phyloP scores from a whole-genome alignment of 2,797 vertebrate species.

The Gymnoscopelus braueri region DNA sequence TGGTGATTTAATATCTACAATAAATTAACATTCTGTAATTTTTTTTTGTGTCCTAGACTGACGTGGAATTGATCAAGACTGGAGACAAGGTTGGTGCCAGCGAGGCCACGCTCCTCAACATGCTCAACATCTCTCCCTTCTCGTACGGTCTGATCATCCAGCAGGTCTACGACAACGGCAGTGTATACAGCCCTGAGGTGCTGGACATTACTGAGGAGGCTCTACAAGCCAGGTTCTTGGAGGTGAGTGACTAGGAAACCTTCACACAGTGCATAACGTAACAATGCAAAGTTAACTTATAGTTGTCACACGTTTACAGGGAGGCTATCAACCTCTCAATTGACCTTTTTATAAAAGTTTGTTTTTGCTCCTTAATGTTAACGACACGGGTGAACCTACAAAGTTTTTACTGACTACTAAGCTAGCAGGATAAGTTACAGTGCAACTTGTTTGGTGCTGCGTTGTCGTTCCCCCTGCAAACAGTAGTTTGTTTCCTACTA shows the following conservation, averaged over 20 bases:
- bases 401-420: not conserved
- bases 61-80: constrained; percentile 92
- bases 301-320: no score
- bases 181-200: constrained; percentile 97
- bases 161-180: constrained; percentile 98
- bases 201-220: constrained; percentile 97
- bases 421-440: constrained; percentile 85
- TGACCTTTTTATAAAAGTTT: not conserved
- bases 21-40: rapidly evolving
- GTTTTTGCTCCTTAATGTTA: not conserved
- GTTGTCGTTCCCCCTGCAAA: constrained; percentile 96
- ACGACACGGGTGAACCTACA: not conserved
- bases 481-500: constrained; percentile 88
- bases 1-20: no score
- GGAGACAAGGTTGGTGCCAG: constrained; percentile 99
- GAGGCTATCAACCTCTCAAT: no score
- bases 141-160: constrained; percentile 95
- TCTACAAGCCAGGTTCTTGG: constrained; percentile 91
- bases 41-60: constrained; percentile 80
- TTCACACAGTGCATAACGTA: constrained; percentile 51
- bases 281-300: constrained; percentile 64
- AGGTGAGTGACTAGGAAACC: constrained; percentile 75
- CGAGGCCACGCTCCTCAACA: constrained; percentile 96
- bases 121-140: constrained; percentile 99
- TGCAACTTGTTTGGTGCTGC: constrained; percentile 85